Evolutionary conservation across 2,888 invertebrate species (phyloP).

Genomic region (Lamellibrachia columna): DNA sequence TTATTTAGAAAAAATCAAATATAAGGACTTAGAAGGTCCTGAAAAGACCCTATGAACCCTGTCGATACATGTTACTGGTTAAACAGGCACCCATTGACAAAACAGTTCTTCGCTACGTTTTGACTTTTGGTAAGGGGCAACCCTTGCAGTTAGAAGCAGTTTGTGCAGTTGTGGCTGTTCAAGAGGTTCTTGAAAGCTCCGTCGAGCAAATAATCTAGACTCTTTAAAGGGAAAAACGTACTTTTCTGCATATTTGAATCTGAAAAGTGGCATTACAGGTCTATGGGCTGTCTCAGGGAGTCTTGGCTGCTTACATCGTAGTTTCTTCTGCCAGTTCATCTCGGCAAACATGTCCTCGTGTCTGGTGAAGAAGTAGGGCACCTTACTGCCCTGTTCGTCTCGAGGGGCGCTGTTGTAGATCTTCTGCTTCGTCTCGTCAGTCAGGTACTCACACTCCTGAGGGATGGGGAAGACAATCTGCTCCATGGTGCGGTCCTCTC

Average conservation of each 20-base stretch:
- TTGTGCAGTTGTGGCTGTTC: too few relatives aligned
- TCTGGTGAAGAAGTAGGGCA: constrained; percentile 77
- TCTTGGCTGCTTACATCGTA: constrained; percentile 76
- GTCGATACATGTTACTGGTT: too few relatives aligned
- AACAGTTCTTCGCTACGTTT: too few relatives aligned
- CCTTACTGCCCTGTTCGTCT: constrained; percentile 97
- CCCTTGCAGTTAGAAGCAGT: too few relatives aligned
- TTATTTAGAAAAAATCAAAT: too few relatives aligned
- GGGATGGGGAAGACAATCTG: constrained; percentile 99
- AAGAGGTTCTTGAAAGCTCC: too few relatives aligned
- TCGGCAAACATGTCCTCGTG: constrained; percentile 97
- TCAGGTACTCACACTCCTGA: constrained; percentile 92
- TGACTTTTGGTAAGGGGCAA: too few relatives aligned
- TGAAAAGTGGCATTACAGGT: background rate
- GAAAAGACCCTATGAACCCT: too few relatives aligned
- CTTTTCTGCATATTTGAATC: background rate
- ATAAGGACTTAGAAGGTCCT: too few relatives aligned
- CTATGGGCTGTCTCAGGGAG: background rate
- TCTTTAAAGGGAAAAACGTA: background rate
- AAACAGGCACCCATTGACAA: too few relatives aligned
- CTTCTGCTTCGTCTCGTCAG: constrained; percentile 90
- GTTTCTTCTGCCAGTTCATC: constrained; percentile 99
- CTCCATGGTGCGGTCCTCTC: constrained; percentile 95
- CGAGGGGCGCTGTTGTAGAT: constrained; percentile 93
- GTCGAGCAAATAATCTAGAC: too few relatives aligned